Evolutionary conservation across 2,113 vertebrate genomes (phyloP).

Genomic region (Lepidothrix coronata): DNA sequence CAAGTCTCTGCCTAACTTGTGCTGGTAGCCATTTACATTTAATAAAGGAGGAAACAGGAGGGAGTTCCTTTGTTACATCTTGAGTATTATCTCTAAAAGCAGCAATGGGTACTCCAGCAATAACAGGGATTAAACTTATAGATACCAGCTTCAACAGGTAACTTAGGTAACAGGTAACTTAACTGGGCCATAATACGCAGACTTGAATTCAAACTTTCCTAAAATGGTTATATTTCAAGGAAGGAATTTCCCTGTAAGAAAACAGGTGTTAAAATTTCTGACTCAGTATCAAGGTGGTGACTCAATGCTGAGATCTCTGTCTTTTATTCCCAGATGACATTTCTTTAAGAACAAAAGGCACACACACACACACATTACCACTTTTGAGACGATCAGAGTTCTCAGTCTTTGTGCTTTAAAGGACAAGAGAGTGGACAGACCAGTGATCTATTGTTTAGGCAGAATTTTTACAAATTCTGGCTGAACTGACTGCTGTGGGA

Average conservation of each 20-base stretch:
- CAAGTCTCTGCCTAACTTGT: background rate
- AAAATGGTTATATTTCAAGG: background rate
- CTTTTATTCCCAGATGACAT: background rate
- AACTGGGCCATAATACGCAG: background rate
- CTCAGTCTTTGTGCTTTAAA: background rate
- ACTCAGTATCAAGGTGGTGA: background rate
- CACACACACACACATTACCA: accelerated
- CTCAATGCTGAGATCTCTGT: background rate
- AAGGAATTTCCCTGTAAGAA: background rate
- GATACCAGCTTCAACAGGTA: background rate
- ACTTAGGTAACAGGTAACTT: background rate
- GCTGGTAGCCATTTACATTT: background rate
- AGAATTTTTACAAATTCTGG: background rate
- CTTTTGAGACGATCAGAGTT: background rate
- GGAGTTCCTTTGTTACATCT: background rate
- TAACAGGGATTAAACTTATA: background rate
- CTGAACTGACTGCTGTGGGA: background rate
- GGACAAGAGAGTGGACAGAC: background rate
- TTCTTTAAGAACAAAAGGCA: background rate
- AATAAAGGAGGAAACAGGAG: background rate
- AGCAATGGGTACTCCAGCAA: background rate
- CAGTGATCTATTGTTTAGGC: background rate
- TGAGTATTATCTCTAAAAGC: background rate
- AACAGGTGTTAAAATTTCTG: background rate
- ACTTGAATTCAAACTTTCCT: background rate